Base-by-base conservation (phyloP, 2,113 vertebrate genomes). In the Oenanthe oenanthe region DNA sequence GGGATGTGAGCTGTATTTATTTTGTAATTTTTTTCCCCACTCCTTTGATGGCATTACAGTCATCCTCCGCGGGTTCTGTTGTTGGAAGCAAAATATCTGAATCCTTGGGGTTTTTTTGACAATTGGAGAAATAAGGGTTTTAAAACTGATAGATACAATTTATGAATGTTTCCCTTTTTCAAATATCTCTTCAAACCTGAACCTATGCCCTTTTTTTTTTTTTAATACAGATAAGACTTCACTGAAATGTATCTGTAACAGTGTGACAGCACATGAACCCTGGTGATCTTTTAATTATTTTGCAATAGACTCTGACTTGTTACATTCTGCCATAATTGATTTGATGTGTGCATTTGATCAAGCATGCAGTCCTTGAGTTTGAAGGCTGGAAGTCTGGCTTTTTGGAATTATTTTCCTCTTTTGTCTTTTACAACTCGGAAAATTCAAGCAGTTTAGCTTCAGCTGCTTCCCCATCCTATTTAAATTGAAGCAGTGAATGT, bases 221-320 rank as follows among this genome's bases (percentile, higher is more conserved):
- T 48, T 62, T 9, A 25, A 47, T 48, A 21, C 31, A 61, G 34
- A 1, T 77, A 43, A 60, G 32, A 58, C 20, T 58, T 81, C 26
- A 62, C 16, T 90, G 56, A 81, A 24, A 68, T 84, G 51, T 68
- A 45, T 32, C 40, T 76, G 12, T 72, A n/a, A 8, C 74, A 87
- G 18, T 71, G 20, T 88, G 67, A 63, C 34, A 70, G 29, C 75
- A 57, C 12, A 10, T 42, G 57, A 89, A 65, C 58, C 14, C 24
- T 72, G 19, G 10, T 82, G 45, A 62, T 91, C 16, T 89, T 81
- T 81, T 76, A 68, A 85, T 75, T 91, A n/a, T 79, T 91, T 92
- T 87, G 45, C n/a, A 54, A 2, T 65, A 36, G 34, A 25, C 17
- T 28, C 57, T 89, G 42, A 6, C 48, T 89, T 67, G 10, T 71